Conservation (phyloP, 1,140 invertebrate species). For the Bombus superbus region DNA sequence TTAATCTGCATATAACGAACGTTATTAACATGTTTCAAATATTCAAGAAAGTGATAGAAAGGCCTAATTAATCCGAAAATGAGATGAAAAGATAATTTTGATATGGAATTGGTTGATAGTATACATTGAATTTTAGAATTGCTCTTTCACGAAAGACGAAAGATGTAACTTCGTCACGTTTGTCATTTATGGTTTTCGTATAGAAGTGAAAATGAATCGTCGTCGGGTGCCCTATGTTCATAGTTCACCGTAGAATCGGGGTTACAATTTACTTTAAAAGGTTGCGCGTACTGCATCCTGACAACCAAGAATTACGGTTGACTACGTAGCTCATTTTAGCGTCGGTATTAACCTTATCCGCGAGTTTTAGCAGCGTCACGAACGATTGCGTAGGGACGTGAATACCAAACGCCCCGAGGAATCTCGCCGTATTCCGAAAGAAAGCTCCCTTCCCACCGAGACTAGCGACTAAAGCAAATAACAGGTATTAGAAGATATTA, state of each 20-base stretch:
- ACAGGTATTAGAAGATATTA: conserved; percentile 30
- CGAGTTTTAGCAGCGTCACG: conserved; percentile 24
- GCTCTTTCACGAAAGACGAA: too few relatives aligned
- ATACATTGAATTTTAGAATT: too few relatives aligned
- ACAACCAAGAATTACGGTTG: conserved; percentile 20
- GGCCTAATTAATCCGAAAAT: too few relatives aligned
- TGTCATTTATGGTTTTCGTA: too few relatives aligned
- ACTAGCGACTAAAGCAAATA: background rate
- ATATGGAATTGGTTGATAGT: too few relatives aligned
- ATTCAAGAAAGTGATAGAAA: too few relatives aligned
- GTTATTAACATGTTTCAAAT: too few relatives aligned
- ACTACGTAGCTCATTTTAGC: background rate
- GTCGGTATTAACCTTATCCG: conserved; percentile 3
- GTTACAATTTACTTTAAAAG: conserved; percentile 10
- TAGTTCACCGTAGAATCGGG: background rate
- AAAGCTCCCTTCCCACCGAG: background rate
- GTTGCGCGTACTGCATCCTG: background rate
- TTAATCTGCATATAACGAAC: too few relatives aligned
- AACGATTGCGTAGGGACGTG: conserved; percentile 5
- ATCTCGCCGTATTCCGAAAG: background rate
- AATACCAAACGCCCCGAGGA: conserved; percentile 17
- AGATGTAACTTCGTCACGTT: too few relatives aligned
- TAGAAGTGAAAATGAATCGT: background rate
- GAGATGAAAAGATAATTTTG: too few relatives aligned
- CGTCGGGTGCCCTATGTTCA: background rate